Evolutionary conservation across 1,140 invertebrate genomes (phyloP).

Genomic region (Grapholita molesta): DNA sequence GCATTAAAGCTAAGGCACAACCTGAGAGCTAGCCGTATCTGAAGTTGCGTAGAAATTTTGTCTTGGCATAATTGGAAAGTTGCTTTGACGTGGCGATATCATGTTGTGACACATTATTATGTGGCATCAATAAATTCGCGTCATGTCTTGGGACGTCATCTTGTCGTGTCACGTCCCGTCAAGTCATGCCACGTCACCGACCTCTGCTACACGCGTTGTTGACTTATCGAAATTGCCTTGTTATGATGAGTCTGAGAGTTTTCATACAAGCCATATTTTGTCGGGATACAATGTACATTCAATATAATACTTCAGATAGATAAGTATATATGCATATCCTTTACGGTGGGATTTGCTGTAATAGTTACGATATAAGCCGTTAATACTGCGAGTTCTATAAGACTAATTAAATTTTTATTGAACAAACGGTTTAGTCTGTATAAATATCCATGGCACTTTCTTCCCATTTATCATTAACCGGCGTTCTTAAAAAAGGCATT

Average conservation of each 20-base stretch:
- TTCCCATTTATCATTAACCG: no score
- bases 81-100: slow-evolving; percentile 21
- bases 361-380: no score
- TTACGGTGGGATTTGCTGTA: no score
- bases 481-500: no score
- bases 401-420: no score
- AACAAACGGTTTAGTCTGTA: no score
- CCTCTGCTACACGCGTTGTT: slow-evolving; percentile 37
- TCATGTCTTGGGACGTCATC: slow-evolving; percentile 30
- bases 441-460: no score
- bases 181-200: slow-evolving; percentile 35
- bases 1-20: slow-evolving; percentile 1
- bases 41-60: background rate
- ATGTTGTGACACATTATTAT: slow-evolving; percentile 34
- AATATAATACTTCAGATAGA: no score
- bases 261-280: slow-evolving; percentile 32
- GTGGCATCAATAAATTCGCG: slow-evolving; percentile 48
- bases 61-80: background rate
- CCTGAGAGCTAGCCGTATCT: background rate
- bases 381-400: no score
- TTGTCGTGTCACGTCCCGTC: slow-evolving; percentile 33
- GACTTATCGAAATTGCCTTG: slow-evolving; percentile 39
- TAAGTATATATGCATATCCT: no score
- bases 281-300: slow-evolving; percentile 1
- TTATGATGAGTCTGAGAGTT: slow-evolving; percentile 34